These are phyloP conservation scores for Yponomeuta sedellus DNA, from an alignment of 2,888 invertebrate species.

Conservation along the genomic window DNA sequence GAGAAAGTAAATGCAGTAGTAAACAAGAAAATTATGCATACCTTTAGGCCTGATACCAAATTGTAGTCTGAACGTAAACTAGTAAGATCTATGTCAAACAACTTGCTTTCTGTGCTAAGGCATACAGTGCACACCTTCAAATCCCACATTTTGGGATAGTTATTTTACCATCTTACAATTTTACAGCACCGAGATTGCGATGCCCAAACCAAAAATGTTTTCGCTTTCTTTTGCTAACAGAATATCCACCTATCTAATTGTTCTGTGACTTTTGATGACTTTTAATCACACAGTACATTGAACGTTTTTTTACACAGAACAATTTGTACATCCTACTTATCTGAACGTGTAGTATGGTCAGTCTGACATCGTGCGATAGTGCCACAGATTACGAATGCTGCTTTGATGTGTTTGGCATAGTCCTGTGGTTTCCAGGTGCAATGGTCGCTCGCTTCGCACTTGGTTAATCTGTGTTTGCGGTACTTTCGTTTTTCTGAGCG, in stretches of 20 bases:
- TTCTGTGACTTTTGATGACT: not conserved
- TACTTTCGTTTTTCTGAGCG: slow-evolving; percentile 2
- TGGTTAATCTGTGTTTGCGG: not conserved
- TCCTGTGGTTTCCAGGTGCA: not conserved
- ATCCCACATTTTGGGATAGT: slow-evolving; percentile 40
- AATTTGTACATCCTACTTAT: not conserved
- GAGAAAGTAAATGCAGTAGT: no score
- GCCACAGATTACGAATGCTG: no score
- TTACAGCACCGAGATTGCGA: not conserved
- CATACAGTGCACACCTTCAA: slow-evolving; percentile 58
- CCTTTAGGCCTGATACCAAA: slow-evolving; percentile 54
- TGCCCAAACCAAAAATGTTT: not conserved
- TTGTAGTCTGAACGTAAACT: slow-evolving; percentile 49
- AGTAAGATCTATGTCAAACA: slow-evolving; percentile 46
- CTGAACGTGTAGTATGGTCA: not conserved
- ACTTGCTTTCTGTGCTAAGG: slow-evolving; percentile 47
- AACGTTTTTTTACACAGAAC: no score
- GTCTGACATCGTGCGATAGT: no score
- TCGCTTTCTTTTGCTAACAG: not conserved
- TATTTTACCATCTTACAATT: slow-evolving; percentile 17
- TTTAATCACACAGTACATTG: not conserved
- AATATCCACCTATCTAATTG: no score
- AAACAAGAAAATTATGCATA: slow-evolving; percentile 26
- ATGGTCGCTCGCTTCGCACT: not conserved
- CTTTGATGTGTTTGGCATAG: not conserved